phyloP scores from a whole-genome alignment of 2,797 vertebrate genomes.

The Yasuhikotakia modesta region DNA sequence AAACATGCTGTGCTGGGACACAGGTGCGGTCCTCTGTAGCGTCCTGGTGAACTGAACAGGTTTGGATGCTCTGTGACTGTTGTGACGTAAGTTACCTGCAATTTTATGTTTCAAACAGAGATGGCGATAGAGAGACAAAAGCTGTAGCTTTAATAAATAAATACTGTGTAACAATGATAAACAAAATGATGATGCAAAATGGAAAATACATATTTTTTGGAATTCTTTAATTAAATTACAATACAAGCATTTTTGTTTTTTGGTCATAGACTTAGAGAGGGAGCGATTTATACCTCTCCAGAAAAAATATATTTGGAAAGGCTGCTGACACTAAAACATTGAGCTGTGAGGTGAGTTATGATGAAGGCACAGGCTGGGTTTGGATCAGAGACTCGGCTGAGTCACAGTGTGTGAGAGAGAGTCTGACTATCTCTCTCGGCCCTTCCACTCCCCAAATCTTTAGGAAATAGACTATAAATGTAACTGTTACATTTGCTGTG shows the following conservation, averaged over 20 bases:
- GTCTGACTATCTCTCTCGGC: conserved; percentile 16
- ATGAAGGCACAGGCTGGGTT: conserved; percentile 21
- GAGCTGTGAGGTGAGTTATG: conserved; percentile 43
- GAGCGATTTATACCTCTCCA: not conserved
- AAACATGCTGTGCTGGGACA: not conserved
- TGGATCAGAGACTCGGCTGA: conserved; percentile 38
- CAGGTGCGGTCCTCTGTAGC: not conserved
- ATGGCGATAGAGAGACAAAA: too few relatives aligned
- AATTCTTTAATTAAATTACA: too few relatives aligned
- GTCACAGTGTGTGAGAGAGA: conserved; percentile 55
- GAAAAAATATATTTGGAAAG: not conserved
- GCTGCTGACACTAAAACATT: not conserved
- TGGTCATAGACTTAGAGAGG: too few relatives aligned
- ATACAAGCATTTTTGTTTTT: too few relatives aligned
- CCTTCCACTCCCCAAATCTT: conserved; percentile 15
- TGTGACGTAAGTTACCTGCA: too few relatives aligned
- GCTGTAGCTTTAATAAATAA: too few relatives aligned
- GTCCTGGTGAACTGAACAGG: not conserved
- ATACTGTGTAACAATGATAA: too few relatives aligned
- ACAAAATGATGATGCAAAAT: too few relatives aligned
- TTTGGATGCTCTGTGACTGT: not conserved
- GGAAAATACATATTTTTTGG: too few relatives aligned
- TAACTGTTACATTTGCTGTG: conserved; percentile 37
- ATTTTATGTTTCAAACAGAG: too few relatives aligned
- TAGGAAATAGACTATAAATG: conserved; percentile 16